Percentiles rank a stretch among this genome's conserved stretches.
Evolutionary conservation across 2,888 invertebrate genomes (phyloP).

Genomic region (Athalia cordata): DNA sequence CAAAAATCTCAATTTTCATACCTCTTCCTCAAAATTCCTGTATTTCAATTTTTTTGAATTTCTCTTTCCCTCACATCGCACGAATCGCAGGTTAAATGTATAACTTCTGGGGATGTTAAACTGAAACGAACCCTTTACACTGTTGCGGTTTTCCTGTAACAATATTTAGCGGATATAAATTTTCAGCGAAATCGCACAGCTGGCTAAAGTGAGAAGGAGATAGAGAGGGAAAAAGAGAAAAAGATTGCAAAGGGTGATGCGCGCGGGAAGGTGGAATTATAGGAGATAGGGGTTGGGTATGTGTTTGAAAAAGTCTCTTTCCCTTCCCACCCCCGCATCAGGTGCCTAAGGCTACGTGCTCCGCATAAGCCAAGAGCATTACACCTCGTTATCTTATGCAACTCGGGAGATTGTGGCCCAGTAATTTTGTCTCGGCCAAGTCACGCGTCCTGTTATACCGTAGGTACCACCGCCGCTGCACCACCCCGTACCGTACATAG

Average conservation of each 20-base stretch:
- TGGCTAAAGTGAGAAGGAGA: slow-evolving; percentile 18
- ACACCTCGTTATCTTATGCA: slow-evolving; percentile 53
- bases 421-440: slow-evolving; percentile 41
- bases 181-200: slow-evolving; percentile 39
- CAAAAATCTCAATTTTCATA: too few species aligned
- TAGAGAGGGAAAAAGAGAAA: too few species aligned
- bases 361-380: slow-evolving; percentile 61
- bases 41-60: too few species aligned
- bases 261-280: too few species aligned
- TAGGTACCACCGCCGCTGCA: slow-evolving; percentile 21
- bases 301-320: slow-evolving; percentile 64
- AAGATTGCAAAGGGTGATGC: too few species aligned
- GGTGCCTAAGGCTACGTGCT: slow-evolving; percentile 60
- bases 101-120: too few species aligned
- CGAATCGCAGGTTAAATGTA: too few species aligned
- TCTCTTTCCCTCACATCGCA: too few species aligned
- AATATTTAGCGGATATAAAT: slow-evolving; percentile 35
- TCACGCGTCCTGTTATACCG: slow-evolving; percentile 10
- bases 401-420: slow-evolving; percentile 48
- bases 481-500: not conserved
- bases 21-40: too few species aligned
- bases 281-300: not conserved
- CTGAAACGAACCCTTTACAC: not conserved
- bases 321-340: too few species aligned
- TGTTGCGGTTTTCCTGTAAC: not conserved